phyloP scores from a whole-genome alignment of 1,140 invertebrate species.

The Eueides isabella region DNA sequence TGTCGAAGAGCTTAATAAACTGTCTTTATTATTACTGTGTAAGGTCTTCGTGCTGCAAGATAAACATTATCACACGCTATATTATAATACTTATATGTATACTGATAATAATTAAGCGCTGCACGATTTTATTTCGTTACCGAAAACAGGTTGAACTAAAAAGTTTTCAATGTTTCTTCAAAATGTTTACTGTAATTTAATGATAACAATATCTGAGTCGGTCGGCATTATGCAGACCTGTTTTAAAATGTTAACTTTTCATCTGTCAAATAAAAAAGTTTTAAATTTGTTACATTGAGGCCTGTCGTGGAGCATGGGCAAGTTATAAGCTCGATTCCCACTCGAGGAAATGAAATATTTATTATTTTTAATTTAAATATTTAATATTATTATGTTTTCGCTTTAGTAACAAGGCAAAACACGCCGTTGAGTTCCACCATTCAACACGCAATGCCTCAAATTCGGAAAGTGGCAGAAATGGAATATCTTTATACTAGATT shows the following conservation, averaged over 20 bases:
- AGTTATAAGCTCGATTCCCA: too few species aligned
- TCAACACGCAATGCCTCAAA: too few species aligned
- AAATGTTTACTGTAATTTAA: background rate
- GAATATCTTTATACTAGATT: too few species aligned
- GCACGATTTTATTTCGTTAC: background rate
- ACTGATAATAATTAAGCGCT: background rate
- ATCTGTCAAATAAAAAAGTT: background rate
- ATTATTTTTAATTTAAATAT: too few species aligned
- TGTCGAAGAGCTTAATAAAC: slow-evolving; percentile 74
- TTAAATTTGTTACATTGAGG: background rate
- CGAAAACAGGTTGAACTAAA: background rate
- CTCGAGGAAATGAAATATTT: too few species aligned
- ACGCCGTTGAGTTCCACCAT: too few species aligned
- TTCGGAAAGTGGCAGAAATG: too few species aligned
- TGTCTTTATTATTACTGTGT: slow-evolving; percentile 77
- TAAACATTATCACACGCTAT: slow-evolving; percentile 64
- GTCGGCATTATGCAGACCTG: background rate
- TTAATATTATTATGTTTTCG: too few species aligned
- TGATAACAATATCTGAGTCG: background rate
- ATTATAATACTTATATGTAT: background rate
- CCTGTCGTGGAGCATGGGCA: too few species aligned
- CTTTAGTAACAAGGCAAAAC: too few species aligned
- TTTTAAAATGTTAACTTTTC: background rate
- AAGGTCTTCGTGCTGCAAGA: slow-evolving; percentile 59
- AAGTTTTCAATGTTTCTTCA: background rate